Evolutionary conservation across 2,797 vertebrate species (phyloP).

Genomic region (Melanotaenia boesemani): DNA sequence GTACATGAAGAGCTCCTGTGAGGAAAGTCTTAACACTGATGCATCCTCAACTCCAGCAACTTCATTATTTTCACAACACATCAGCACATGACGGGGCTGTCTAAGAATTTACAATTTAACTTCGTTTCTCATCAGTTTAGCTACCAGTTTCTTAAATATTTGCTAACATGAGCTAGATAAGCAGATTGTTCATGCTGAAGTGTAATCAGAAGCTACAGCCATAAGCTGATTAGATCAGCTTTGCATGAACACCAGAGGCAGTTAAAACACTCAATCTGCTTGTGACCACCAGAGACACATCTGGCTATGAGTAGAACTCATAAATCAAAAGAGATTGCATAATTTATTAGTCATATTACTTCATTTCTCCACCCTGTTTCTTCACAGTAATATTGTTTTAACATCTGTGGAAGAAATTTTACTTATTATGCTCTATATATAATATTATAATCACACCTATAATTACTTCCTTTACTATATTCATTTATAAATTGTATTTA

Average conservation of each 20-base stretch:
- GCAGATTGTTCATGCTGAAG: not conserved
- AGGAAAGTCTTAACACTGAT: conserved; percentile 3
- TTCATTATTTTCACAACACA: not conserved
- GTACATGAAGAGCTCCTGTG: conserved; percentile 16
- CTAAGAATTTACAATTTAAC: not conserved
- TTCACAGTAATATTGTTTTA: not conserved
- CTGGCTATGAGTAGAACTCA: not conserved
- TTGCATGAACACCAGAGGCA: conserved; percentile 9
- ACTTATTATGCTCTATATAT: no score
- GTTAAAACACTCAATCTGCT: conserved; percentile 1
- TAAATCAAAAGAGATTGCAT: not conserved
- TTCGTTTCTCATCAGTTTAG: not conserved
- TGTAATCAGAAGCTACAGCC: not conserved
- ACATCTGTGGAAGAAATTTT: no score
- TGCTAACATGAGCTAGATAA: conserved; percentile 1
- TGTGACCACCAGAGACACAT: not conserved
- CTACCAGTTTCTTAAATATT: not conserved
- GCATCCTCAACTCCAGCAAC: conserved; percentile 12
- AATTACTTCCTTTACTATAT: no score
- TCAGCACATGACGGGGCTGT: not conserved
- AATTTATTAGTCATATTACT: not conserved
- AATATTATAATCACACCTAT: no score
- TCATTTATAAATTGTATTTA: no score
- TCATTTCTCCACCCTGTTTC: not conserved
- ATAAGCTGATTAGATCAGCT: conserved; percentile 18